Evolutionary conservation across 2,888 invertebrate species (phyloP), one percentile per base, ranked within the genome.

Genomic region (Apotomis turbidana): DNA sequence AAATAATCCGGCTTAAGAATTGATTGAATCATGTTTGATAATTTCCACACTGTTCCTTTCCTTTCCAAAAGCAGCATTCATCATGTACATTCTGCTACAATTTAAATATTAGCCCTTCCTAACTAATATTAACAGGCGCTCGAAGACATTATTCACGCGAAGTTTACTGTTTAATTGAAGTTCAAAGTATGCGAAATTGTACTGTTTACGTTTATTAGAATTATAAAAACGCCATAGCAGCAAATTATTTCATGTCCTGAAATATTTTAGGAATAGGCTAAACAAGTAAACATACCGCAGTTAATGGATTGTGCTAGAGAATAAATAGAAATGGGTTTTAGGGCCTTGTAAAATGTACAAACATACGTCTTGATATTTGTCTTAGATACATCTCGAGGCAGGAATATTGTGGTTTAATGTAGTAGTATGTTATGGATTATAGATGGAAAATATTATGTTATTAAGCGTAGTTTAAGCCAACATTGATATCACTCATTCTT

Each of bases 51-150:
- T 36, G 46, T 38, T 66, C 13, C 27, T 52, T 66, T 44, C 59
- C 59, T 15, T 54, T 9, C 54, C 15, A 38, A 46, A 66, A 59
- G 59, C 44, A 59, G 44, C 58, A 54, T 64, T 54, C 52, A 58
- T 59, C 64, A 46, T 13, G 46, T 54, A n/a, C 44, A 41, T 70
- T 52, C 41, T 41, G 38, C 6, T 38, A 62, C 49, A 66, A 66
- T 64, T 38, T 9, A 36, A 70, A 70, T 66, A 71, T 66, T 54
- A 59, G 12, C 9, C n/a, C 38, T 58, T 38, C 13, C 15, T 60
- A 70, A 59, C 59, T 59, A 15, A 66, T 64, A 70, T 66, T 59
- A 54, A 64, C 58, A 13, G 58, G 44, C 44, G 58, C 51, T 64
- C 41, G 58, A 70, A 64, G 36, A 52, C 52, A 62, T 70, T 54